Evolutionary conservation across 2,113 vertebrate genomes (phyloP).

Genomic region (Desmodus rotundus): DNA sequence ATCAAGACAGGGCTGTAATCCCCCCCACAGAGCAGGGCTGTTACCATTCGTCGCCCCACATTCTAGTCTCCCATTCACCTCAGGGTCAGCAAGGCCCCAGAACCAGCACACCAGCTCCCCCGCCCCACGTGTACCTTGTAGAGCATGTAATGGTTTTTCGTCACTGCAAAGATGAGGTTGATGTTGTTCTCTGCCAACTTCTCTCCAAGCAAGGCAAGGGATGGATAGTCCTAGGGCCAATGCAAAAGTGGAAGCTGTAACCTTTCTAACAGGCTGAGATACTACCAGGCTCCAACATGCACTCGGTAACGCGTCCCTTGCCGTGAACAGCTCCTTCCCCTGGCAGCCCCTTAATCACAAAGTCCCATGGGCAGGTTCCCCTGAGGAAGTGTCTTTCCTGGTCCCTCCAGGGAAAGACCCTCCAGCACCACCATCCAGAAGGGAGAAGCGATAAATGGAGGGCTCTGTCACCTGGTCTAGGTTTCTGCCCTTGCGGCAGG

Average conservation of each 20-base stretch:
- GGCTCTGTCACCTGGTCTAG: neutral
- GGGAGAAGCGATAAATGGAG: neutral
- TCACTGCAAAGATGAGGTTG: conserved; percentile 97
- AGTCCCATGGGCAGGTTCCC: fast-evolving
- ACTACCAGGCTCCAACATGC: too few relatives aligned
- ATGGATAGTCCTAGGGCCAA: conserved; percentile 91
- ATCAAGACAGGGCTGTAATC: neutral
- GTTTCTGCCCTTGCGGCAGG: neutral
- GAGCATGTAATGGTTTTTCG: conserved; percentile 91
- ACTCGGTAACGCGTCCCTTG: neutral
- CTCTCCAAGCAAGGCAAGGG: conserved; percentile 94
- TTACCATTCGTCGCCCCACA: neutral
- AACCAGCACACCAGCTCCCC: neutral
- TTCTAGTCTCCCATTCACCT: neutral
- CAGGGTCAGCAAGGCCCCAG: neutral
- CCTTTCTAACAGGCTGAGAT: too few relatives aligned
- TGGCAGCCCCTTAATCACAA: neutral
- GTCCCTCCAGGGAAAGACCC: neutral
- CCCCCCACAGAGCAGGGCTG: neutral
- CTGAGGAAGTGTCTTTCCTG: neutral
- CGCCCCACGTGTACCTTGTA: conserved; percentile 87
- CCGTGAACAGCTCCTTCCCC: neutral
- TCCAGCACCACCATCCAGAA: neutral
- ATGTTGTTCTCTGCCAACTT: conserved; percentile 98
- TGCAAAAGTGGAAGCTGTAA: neutral